phyloP scores from a whole-genome alignment of 1,140 invertebrate genomes.

The Drosophila novamexicana region DNA sequence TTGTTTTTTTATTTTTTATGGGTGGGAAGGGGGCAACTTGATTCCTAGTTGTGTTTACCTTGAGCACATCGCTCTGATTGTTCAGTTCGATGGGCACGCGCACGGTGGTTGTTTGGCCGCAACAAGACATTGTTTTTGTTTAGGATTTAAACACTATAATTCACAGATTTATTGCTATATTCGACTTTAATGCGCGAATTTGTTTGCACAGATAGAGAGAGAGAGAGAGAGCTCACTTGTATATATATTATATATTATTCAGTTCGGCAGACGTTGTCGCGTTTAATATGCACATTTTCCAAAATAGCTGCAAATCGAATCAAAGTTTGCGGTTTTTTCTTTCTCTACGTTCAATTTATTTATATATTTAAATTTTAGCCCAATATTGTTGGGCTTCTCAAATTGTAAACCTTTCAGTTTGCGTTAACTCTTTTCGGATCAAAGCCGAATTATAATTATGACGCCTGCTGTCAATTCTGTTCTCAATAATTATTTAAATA shows the following conservation, averaged over 20 bases:
- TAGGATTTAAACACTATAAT: slow-evolving; percentile 21
- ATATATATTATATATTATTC: slow-evolving; percentile 15
- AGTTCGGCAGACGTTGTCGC: slow-evolving; percentile 48
- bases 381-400: slow-evolving; percentile 2
- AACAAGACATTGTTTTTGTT: slow-evolving; percentile 87
- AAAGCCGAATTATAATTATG: slow-evolving; percentile 61
- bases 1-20: not conserved
- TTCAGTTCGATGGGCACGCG: slow-evolving; percentile 90
- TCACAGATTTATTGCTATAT: slow-evolving; percentile 35
- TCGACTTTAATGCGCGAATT: slow-evolving; percentile 38
- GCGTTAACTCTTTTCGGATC: slow-evolving; percentile 13
- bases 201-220: not conserved
- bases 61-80: slow-evolving; percentile 91
- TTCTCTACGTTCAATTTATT: not conserved
- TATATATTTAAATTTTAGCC: not conserved
- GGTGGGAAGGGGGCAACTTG: not conserved
- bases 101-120: slow-evolving; percentile 87
- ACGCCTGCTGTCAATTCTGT: slow-evolving; percentile 60
- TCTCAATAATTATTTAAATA: slow-evolving; percentile 79
- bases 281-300: slow-evolving; percentile 78
- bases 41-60: slow-evolving; percentile 86
- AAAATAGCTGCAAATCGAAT: slow-evolving; percentile 56
- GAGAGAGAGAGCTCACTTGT: not conserved
- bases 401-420: slow-evolving; percentile 11
- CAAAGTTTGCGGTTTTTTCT: not conserved